These are phyloP conservation scores for Diplodus puntazzo DNA, from an alignment of 2,797 vertebrate species.

Conservation along the genomic window DNA sequence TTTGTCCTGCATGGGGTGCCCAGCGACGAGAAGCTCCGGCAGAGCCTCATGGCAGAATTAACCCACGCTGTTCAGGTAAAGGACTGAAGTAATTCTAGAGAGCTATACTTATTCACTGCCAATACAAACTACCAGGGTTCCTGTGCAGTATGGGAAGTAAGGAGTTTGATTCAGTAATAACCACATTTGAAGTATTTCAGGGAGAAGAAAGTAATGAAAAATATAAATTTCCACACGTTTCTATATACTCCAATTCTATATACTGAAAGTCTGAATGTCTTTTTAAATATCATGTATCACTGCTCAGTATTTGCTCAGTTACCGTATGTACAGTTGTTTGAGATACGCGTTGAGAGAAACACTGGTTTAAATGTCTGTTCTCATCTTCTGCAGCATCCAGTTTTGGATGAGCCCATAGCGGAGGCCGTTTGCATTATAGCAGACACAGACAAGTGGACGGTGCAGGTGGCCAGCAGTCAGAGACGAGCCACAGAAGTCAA, in stretches of 20 bases:
- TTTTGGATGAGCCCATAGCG: slow-evolving; percentile 97
- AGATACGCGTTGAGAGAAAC: background rate
- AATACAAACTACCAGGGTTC: background rate
- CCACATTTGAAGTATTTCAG: no score
- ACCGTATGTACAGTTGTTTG: background rate
- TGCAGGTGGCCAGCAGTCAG: slow-evolving; percentile 98
- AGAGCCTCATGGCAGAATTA: slow-evolving; percentile 93
- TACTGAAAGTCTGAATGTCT: no score
- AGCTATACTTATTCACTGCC: background rate
- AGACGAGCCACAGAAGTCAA: slow-evolving; percentile 91
- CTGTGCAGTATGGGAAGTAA: no score
- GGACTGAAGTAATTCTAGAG: background rate
- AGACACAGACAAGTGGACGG: slow-evolving; percentile 97
- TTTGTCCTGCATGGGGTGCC: slow-evolving; percentile 97
- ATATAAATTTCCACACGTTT: no score
- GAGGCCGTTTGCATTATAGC: slow-evolving; percentile 99
- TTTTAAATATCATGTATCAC: background rate
- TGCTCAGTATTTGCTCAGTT: background rate
- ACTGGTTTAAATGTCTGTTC: background rate
- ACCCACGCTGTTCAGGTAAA: slow-evolving; percentile 96
- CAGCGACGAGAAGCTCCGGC: slow-evolving; percentile 93
- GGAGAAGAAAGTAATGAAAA: no score
- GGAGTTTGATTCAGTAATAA: no score
- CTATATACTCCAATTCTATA: no score
- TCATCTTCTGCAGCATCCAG: slow-evolving; percentile 90